Evolutionary conservation across 2,888 invertebrate species (phyloP).

Genomic region (Torymus texanus): DNA sequence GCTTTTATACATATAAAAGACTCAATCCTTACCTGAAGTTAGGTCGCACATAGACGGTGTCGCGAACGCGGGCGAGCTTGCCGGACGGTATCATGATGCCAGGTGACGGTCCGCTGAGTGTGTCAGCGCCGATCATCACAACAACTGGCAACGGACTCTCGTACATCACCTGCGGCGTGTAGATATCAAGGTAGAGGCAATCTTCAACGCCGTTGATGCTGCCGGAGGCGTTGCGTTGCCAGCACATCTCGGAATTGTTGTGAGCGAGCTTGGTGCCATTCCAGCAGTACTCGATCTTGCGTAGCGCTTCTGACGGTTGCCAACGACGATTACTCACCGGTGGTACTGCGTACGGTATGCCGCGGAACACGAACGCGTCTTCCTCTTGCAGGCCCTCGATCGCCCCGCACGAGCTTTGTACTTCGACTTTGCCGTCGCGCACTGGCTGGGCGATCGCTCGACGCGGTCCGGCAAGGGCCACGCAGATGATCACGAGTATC

Average conservation of each 20-base stretch:
- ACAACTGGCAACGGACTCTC: constrained; percentile 88
- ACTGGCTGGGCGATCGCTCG: constrained; percentile 80
- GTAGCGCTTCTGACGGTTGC: constrained; percentile 81
- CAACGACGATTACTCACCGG: constrained; percentile 84
- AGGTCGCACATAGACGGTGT: constrained; percentile 90
- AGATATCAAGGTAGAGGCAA: constrained; percentile 88
- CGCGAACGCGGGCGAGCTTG: constrained; percentile 84
- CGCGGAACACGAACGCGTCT: constrained; percentile 87
- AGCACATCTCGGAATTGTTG: constrained; percentile 81
- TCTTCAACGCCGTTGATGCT: constrained; percentile 85
- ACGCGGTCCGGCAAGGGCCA: constrained; percentile 79
- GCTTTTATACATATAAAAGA: background rate
- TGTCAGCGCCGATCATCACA: constrained; percentile 87
- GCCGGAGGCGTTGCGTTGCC: constrained; percentile 83
- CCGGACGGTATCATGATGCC: constrained; percentile 85
- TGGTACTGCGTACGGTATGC: constrained; percentile 87
- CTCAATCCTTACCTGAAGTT: constrained; percentile 84
- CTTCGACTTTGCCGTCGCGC: constrained; percentile 83
- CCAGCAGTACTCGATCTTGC: constrained; percentile 86
- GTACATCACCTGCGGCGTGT: constrained; percentile 88
- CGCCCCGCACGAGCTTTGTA: constrained; percentile 86
- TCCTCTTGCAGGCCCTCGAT: constrained; percentile 88
- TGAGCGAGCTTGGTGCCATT: constrained; percentile 84
- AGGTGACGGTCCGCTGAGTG: constrained; percentile 86
- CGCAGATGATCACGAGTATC: constrained; percentile 80